Base-by-base conservation (phyloP, 2,888 invertebrate species). In the Subacronicta megacephala region DNA sequence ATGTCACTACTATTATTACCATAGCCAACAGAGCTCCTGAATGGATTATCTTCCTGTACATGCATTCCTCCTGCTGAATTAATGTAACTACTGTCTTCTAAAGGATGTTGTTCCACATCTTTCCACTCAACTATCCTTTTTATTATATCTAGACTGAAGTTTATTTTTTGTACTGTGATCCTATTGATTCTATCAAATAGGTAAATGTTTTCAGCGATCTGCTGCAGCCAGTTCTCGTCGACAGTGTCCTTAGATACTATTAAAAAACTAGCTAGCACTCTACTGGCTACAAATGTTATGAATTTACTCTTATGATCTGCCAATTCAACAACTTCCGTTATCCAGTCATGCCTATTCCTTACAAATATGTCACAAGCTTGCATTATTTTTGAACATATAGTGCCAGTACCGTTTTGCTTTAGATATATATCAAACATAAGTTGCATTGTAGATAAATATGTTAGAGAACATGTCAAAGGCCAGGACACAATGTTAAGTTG, bases 121-220 rank as follows among this genome's bases (percentile, higher is more conserved):
- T 97, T 98, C 96, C 98, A 98, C 82, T 98, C 98, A 0, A 98
- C 97, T 78, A 98, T 97, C 74, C 97, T 95, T 82, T 97, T 97
- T 46, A 98, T 96, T 41, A 98, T 96, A 83, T 98, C 98, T 75
- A 98, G 91, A 66, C 97, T 97, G 86, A 98, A 98, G 78, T 97
- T 96, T 85, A 98, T 97, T 87, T 97, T 97, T 80, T 96, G 95
- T 51, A 97, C 95, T 52, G 96, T 95, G 50, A 95, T 92, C 81
- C 95, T 95, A 85, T 96, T 96, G 43, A 95, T 95, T 77, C 95
- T 95, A 83, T 96, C 95, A 82, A 95, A 95, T 46, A 95, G 91
- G 70, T 96, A 96, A 56, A 97, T 93, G 81, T 96, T 97, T 78
- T 96, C 96, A 0, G 96, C 96, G 17, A 97, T 95, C 71, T 96